phyloP scores from a whole-genome alignment of 2,888 invertebrate species.

The Matsumyia berberina region DNA sequence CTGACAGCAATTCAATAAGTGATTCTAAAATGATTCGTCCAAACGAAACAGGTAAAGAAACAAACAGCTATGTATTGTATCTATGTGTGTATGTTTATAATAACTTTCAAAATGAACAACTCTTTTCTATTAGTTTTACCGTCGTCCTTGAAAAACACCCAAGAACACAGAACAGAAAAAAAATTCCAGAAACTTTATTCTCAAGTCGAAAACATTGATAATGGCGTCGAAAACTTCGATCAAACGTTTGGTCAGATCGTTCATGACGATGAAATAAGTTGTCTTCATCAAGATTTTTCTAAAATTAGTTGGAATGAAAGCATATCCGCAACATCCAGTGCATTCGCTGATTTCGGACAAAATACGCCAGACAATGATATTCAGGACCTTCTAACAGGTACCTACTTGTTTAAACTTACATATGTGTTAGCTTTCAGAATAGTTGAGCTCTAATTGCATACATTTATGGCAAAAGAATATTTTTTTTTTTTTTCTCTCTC shows the following conservation, averaged over 20 bases:
- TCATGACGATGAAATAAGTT: constrained; percentile 83
- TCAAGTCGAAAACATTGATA: constrained; percentile 81
- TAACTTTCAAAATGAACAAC: background rate
- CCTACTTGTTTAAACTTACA: too few relatives aligned
- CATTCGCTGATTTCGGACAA: constrained; percentile 83
- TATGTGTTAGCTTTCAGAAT: constrained; percentile 24
- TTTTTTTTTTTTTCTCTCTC: too few relatives aligned
- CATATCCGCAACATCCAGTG: constrained; percentile 83
- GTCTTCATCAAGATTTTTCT: constrained; percentile 83
- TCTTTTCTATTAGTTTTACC: constrained; percentile 14
- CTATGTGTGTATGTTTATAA: background rate
- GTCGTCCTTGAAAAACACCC: background rate
- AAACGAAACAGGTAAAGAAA: constrained; percentile 44
- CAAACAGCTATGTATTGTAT: background rate
- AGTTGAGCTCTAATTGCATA: constrained; percentile 84
- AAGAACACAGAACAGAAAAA: constrained; percentile 81
- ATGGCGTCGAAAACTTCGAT: constrained; percentile 80
- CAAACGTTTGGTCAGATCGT: constrained; percentile 81
- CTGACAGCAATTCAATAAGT: constrained; percentile 22
- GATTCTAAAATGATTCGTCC: background rate
- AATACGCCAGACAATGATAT: constrained; percentile 84
- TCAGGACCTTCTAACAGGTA: constrained; percentile 84
- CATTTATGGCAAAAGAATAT: constrained; percentile 30
- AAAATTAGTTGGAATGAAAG: constrained; percentile 85
- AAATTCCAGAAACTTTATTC: constrained; percentile 83